Conservation (phyloP, 2,888 invertebrate genomes). For the Strigamia crassipes region DNA sequence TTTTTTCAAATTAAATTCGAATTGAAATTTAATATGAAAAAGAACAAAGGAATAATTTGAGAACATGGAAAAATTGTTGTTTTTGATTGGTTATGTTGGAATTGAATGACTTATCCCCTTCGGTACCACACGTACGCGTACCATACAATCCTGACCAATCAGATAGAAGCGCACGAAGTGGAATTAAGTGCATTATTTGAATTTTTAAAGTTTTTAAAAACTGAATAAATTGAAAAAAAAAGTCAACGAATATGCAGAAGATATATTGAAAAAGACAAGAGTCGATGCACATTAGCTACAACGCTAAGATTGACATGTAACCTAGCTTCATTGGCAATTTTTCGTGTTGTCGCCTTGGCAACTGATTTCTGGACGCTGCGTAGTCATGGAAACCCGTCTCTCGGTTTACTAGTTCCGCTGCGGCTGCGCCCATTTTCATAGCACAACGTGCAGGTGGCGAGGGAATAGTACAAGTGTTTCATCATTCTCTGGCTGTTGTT, state of each 20-base stretch:
- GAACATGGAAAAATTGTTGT: too few relatives aligned
- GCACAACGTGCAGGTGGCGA: conserved; percentile 30
- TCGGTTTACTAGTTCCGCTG: neutral
- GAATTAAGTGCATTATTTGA: too few relatives aligned
- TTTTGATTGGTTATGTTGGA: too few relatives aligned
- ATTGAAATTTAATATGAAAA: neutral
- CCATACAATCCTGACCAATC: too few relatives aligned
- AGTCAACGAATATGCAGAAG: neutral
- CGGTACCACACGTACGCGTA: too few relatives aligned
- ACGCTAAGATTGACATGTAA: conserved; percentile 4
- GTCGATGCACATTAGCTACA: neutral
- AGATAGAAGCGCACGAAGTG: too few relatives aligned
- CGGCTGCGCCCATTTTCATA: neutral
- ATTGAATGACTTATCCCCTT: too few relatives aligned
- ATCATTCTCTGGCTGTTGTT: neutral
- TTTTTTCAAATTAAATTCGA: neutral
- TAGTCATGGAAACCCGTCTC: conserved; percentile 15
- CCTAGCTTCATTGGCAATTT: neutral
- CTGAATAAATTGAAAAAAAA: too few relatives aligned
- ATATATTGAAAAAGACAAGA: neutral
- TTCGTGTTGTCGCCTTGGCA: conserved; percentile 10
- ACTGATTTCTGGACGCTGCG: conserved; percentile 9
- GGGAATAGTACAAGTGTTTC: conserved; percentile 1
- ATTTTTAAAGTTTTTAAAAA: too few relatives aligned
- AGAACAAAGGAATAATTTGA: too few relatives aligned